Conservation (phyloP, 2,888 invertebrate species). For the Seira sanloemensis region DNA sequence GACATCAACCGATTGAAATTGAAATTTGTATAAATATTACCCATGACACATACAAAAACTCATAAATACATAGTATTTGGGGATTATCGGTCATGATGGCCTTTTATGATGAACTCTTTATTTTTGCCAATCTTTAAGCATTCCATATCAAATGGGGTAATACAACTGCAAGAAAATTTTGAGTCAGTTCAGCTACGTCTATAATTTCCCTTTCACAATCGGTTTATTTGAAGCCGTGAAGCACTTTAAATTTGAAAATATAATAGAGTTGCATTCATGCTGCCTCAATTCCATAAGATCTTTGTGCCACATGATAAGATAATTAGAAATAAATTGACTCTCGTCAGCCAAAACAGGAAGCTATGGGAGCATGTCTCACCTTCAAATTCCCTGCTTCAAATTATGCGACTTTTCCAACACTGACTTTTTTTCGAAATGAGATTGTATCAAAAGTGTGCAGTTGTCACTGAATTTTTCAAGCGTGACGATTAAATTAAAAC, state of each 20-base stretch:
- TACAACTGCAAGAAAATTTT: background rate
- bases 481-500: background rate
- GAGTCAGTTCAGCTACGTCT: background rate
- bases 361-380: background rate
- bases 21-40: too few species aligned
- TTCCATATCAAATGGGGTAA: background rate
- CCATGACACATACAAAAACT: too few species aligned
- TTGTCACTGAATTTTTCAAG: background rate
- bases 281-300: background rate
- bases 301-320: background rate
- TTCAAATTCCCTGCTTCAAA: background rate
- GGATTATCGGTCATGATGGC: too few species aligned
- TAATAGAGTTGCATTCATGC: background rate
- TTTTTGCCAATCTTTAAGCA: too few species aligned
- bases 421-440: background rate
- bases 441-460: background rate
- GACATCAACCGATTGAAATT: too few species aligned
- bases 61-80: too few species aligned
- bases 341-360: background rate
- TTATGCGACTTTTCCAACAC: background rate
- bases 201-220: background rate
- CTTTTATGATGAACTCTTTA: too few species aligned
- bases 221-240: too few species aligned
- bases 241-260: background rate
- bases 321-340: background rate